Evolutionary conservation across 2,797 vertebrate genomes (phyloP).

Genomic region (Huso huso): DNA sequence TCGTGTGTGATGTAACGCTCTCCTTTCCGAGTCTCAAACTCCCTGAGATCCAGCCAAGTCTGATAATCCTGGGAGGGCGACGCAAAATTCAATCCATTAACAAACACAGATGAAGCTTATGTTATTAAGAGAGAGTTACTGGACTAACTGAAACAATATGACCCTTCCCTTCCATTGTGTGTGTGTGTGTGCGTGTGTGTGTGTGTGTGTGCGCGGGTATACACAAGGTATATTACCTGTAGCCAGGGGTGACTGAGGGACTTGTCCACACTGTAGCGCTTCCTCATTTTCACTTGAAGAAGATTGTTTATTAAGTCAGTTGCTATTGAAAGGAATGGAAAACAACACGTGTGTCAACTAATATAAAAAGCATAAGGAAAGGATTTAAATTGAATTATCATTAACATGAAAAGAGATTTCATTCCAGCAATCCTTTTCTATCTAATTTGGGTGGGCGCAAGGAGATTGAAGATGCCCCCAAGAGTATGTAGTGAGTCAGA

Average conservation of each 20-base stretch:
- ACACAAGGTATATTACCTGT: constrained; percentile 47
- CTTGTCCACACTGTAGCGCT: constrained; percentile 48
- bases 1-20: constrained; percentile 98
- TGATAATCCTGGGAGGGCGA: constrained; percentile 80
- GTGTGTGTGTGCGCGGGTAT: not conserved
- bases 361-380: not conserved
- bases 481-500: too few relatives aligned
- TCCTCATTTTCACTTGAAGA: too few relatives aligned
- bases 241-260: constrained; percentile 68
- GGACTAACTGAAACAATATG: not conserved
- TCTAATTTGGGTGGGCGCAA: not conserved
- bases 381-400: not conserved
- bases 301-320: constrained; percentile 67
- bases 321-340: constrained; percentile 32
- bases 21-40: constrained; percentile 90
- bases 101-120: not conserved
- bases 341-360: not conserved
- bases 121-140: not conserved
- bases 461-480: too few relatives aligned
- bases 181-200: not conserved
- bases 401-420: not conserved
- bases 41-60: constrained; percentile 95
- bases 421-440: not conserved
- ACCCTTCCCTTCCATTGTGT: too few relatives aligned
- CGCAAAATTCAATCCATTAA: not conserved